A percentile compares a stretch with the other conserved stretches of the same genome.
phyloP scores from a whole-genome alignment of 2,797 vertebrate species.

The Melanotaenia pygmaea region DNA sequence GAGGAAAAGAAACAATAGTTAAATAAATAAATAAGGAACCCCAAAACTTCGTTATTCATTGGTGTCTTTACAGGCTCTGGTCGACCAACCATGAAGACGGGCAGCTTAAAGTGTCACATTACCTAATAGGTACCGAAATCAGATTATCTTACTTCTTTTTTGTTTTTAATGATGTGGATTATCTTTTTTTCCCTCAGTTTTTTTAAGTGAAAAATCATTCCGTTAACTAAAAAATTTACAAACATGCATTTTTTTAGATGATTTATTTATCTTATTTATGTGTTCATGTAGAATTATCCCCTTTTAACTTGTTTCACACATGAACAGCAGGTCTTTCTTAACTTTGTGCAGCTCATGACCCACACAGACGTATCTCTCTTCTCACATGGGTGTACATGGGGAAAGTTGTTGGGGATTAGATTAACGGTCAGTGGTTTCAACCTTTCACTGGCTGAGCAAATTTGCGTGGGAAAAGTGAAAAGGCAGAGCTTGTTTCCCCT shows the following conservation, averaged over 20 bases:
- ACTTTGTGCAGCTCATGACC: neutral
- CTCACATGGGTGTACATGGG: neutral
- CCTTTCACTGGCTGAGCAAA: neutral
- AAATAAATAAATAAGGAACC: no score
- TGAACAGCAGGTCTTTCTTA: no score
- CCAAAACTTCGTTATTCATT: neutral
- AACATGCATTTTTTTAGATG: no score
- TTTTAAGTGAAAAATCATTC: neutral
- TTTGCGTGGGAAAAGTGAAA: slow-evolving; percentile 3
- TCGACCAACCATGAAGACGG: neutral
- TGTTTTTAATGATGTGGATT: neutral
- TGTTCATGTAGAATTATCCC: no score
- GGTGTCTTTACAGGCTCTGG: neutral
- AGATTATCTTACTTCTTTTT: neutral
- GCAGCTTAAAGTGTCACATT: slow-evolving; percentile 4
- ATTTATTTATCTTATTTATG: no score
- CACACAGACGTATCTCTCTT: neutral
- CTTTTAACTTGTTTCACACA: no score
- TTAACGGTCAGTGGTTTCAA: slow-evolving; percentile 1
- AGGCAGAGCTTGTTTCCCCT: neutral
- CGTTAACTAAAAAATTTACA: neutral
- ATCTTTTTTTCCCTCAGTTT: neutral
- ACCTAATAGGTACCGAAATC: neutral
- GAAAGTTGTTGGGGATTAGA: neutral
- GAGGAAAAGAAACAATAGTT: slow-evolving; percentile 12